Evolutionary conservation across 2,888 invertebrate genomes (phyloP).

Genomic region (Chrysomela aeneicollis): DNA sequence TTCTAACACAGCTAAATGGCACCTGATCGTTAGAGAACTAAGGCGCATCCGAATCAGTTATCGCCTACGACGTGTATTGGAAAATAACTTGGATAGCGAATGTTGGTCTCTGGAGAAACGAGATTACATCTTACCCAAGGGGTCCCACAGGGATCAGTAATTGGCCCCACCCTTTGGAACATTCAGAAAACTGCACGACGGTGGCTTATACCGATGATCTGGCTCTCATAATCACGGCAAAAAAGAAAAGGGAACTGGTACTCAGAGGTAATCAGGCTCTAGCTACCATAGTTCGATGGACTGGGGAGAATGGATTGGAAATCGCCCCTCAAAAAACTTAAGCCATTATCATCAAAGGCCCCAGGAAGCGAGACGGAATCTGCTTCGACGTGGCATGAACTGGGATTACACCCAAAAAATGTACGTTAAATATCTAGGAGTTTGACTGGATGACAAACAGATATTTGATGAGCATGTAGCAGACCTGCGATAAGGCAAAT

Average conservation of each 20-base stretch:
- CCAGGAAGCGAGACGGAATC: background rate
- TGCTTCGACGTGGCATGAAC: background rate
- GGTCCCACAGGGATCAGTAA: background rate
- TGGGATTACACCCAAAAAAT: background rate
- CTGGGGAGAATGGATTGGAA: background rate
- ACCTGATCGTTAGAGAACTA: background rate
- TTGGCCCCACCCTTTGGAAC: background rate
- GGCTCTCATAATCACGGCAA: background rate
- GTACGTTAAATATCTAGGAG: conserved; percentile 26
- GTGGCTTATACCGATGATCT: conserved; percentile 8
- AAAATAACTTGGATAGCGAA: background rate
- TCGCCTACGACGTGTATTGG: background rate
- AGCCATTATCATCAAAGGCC: background rate
- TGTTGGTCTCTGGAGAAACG: background rate
- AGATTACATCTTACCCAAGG: background rate
- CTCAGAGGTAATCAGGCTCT: background rate
- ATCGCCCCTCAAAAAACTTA: conserved; percentile 2
- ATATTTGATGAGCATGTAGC: conserved; percentile 6
- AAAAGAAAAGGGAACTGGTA: background rate
- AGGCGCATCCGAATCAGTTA: background rate
- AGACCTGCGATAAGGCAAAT: conserved; percentile 2
- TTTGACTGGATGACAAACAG: conserved; percentile 21
- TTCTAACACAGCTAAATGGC: background rate
- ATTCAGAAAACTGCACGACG: background rate
- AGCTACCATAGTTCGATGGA: background rate